Percentiles rank a stretch among this genome's conserved stretches.
These are phyloP conservation scores for Brachionus calyciflorus DNA, from an alignment of 1,140 invertebrate genomes.

Conservation along the genomic window DNA sequence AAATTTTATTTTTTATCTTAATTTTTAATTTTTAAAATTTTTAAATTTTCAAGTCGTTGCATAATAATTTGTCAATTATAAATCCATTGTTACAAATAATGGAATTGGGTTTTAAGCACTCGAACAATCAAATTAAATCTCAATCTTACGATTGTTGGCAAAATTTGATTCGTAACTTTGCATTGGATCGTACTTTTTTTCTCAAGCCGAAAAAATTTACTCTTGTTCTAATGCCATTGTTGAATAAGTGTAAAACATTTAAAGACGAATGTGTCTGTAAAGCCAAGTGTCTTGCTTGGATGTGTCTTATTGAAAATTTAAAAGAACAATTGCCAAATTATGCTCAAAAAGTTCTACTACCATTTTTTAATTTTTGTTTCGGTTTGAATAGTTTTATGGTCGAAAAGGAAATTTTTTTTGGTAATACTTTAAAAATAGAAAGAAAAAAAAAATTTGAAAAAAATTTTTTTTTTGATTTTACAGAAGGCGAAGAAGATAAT, in stretches of 20 bases:
- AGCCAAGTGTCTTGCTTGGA: conserved; percentile 13
- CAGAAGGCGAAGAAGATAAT: neutral
- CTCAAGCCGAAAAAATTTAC: conserved; percentile 41
- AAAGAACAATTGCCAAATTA: neutral
- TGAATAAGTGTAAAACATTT: conserved; percentile 42
- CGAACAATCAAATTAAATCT: neutral
- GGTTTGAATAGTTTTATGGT: conserved; percentile 31
- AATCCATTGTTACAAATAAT: conserved; percentile 38
- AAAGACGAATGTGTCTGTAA: conserved; percentile 16
- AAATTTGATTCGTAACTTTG: conserved; percentile 15
- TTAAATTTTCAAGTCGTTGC: neutral
- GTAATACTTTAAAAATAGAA: neutral
- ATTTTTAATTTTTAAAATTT: neutral
- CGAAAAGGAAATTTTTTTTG: neutral
- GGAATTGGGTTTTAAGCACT: conserved; percentile 11
- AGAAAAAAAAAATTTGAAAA: neutral
- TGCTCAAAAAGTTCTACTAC: neutral
- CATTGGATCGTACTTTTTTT: conserved; percentile 20
- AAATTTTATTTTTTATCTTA: neutral
- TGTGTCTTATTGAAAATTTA: conserved; percentile 33
- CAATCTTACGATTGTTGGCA: conserved; percentile 22
- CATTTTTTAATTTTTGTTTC: conserved; percentile 42
- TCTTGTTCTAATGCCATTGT: conserved; percentile 29
- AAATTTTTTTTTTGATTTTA: neutral
- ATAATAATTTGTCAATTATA: conserved; percentile 24